Evolutionary conservation across 35 echinoderm and acorn worm genomes (phyloP), one percentile per base, ranked within the genome.

Genomic region (Stichopus chloronotus): DNA sequence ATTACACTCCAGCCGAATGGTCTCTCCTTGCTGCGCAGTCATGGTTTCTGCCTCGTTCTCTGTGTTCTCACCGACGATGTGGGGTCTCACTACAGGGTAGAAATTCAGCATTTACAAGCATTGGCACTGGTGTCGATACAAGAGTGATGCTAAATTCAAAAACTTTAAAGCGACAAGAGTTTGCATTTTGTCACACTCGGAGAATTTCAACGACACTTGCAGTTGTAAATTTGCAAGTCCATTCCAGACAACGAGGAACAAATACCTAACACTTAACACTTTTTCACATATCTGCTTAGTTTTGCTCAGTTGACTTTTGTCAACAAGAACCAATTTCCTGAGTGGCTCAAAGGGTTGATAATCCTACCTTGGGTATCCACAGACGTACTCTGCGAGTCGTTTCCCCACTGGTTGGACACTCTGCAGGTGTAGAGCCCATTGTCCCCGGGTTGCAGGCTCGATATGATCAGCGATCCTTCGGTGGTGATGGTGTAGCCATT

Each of bases 61-160:
- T 22, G 90, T 96, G 94, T 95, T 98, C 59, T 98, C 96, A 20
- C 96, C 96, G 52, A 92, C 77, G 43, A 98, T 96, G 52, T 96
- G 78, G 17, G 96, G 96, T 55, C 91, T 77, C 68, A 98, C 96
- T 98, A 58, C 7, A 92, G 30, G 30, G 30, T 43, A 43, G 3
- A 43, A 91, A 22, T 53, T 55, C 25, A 7, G 7, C 11, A 72
- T 16, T 72, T 1, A 72, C 22, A 72, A 72, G 1, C 22, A 13
- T 22, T 22, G 22, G 69, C 22, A 21, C 13, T 72, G 69, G 69
- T 13, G 69, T 22, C 1, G 69, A 72, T 72, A 16, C 1, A 72
- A 1, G 4, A 72, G 13, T 22, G 22, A 21, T 72, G 1, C 69
- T 72, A 72, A 43, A 43, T 43, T 43, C 69, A 72, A 72, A 1